Evolutionary conservation across 2,797 vertebrate genomes (phyloP), one percentile per base, ranked within the genome.

Genomic region (Channa striata): DNA sequence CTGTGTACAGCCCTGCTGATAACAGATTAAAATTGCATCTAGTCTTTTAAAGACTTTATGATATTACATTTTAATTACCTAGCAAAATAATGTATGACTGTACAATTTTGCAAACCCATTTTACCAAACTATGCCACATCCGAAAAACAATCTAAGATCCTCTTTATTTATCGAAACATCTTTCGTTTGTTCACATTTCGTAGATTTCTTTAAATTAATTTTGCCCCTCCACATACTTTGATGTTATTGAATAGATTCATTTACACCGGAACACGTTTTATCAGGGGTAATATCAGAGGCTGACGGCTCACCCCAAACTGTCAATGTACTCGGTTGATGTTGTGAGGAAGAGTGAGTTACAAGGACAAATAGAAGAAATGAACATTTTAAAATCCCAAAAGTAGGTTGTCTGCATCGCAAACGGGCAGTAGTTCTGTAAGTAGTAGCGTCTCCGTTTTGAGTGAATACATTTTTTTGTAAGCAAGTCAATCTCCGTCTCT

Each of bases 341-440:
- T 82, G 70, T 85, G 79, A 72, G 5, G 40, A 33, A 51, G 33
- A 75, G 36, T 52, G 48, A 76, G 42, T 50, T 75, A 68, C 67
- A 81, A 90, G 67, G 83, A 74, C 74, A 62, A 16, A 20, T 20
- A 53, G 44, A 64, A 56, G 6, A 1, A n/a, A n/a, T n/a, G n/a
- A n/a, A n/a, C n/a, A n/a, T 16, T 34, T 8, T 39, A 46, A 39
- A 59, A 54, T 66, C 78, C 49, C 39, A 42, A 72, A 72, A 64
- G 43, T 17, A 63, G 16, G 10, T 21, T 65, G 40, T 53, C 36
- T 72, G 51, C 58, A 74, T 68, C 23, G 56, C 25, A 70, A 21
- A 51, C 42, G 21, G 23, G 8, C 12, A 63, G 52, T 44, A 52
- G 51, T 30, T 3, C 25, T 30, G 25, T 54, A 56, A 73, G 72